Percentiles rank a stretch among this genome's conserved stretches.
These are phyloP conservation scores for Hetaerina titia DNA, from an alignment of 2,888 invertebrate species.

Conservation along the genomic window DNA sequence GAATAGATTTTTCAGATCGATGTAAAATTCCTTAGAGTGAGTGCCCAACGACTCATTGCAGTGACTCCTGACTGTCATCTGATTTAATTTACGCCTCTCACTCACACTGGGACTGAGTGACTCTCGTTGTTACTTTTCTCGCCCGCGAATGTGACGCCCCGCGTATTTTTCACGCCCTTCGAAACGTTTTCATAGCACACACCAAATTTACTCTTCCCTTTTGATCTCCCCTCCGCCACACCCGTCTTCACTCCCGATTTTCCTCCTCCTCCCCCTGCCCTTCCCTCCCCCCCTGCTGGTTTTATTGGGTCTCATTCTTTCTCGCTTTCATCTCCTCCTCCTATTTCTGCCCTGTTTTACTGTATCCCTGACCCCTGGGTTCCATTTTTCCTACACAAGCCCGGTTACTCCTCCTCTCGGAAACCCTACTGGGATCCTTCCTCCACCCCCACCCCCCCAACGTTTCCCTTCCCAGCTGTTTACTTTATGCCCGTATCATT, in stretches of 20 bases:
- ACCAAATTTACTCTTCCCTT: neutral
- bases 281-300: neutral
- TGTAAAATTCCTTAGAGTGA: neutral
- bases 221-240: neutral
- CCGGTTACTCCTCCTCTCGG: too few species aligned
- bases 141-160: neutral
- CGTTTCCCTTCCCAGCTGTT: neutral
- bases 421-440: neutral
- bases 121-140: neutral
- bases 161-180: neutral
- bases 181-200: neutral
- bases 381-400: neutral
- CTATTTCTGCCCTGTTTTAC: neutral
- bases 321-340: neutral
- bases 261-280: neutral
- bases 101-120: neutral
- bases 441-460: neutral
- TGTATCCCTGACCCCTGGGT: neutral
- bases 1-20: too few species aligned
- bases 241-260: neutral
- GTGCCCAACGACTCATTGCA: neutral
- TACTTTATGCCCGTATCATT: neutral
- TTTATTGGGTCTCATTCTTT: neutral
- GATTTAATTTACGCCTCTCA: neutral
- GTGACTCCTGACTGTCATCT: neutral